These are phyloP conservation scores for Entomobrya proxima DNA, from an alignment of 2,888 invertebrate genomes.

Conservation along the genomic window DNA sequence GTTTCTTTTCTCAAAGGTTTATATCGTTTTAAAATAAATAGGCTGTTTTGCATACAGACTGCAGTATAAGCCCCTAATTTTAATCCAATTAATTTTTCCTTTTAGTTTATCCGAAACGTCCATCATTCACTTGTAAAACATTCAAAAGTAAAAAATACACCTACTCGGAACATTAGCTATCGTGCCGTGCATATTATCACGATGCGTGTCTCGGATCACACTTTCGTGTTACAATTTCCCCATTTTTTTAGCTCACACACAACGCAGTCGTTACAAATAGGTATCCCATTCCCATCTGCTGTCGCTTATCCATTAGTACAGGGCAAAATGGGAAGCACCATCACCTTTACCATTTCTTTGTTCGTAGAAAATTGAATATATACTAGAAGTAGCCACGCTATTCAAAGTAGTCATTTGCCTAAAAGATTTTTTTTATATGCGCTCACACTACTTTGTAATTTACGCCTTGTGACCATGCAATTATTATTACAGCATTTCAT, in stretches of 20 bases:
- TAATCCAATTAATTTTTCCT: conserved; percentile 51
- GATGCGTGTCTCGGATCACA: conserved; percentile 1
- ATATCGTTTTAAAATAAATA: conserved; percentile 22
- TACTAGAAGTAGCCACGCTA: not conserved
- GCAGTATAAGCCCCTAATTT: conserved; percentile 32
- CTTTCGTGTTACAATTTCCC: conserved; percentile 12
- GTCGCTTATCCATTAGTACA: not conserved
- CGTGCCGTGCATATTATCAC: not conserved
- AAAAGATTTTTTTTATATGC: conserved; percentile 11
- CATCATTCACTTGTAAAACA: conserved; percentile 35
- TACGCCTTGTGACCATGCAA: conserved; percentile 53
- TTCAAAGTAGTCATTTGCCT: conserved; percentile 29
- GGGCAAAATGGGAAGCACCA: not conserved
- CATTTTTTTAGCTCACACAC: not conserved
- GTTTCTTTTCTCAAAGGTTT: not conserved
- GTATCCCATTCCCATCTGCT: not conserved
- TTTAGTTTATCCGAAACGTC: conserved; percentile 32
- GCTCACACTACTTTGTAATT: conserved; percentile 23
- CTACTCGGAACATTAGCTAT: not conserved
- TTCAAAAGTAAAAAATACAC: not conserved
- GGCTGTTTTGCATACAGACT: conserved; percentile 23
- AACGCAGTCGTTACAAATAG: not conserved
- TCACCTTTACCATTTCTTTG: not conserved
- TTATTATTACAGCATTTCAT: not conserved
- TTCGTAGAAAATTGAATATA: not conserved